Conservation (phyloP, 2,113 vertebrate genomes). For the Gymnarchus niloticus region DNA sequence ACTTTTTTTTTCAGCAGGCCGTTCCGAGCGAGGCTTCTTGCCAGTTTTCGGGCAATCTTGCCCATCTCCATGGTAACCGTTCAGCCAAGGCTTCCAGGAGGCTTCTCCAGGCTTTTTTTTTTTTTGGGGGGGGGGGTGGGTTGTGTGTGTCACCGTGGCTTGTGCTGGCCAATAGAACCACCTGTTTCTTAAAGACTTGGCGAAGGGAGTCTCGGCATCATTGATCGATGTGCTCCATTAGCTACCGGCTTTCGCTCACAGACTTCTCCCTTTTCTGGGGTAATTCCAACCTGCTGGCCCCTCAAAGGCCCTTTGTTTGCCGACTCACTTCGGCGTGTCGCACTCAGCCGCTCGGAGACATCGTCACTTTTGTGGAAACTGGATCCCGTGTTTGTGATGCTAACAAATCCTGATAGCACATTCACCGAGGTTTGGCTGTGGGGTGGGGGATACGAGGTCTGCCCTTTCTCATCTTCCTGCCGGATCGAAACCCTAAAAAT, state of each 20-base stretch:
- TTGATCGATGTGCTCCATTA: slow-evolving; percentile 10
- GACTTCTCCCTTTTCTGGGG: not conserved
- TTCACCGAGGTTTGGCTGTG: not conserved
- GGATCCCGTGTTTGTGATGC: slow-evolving; percentile 9
- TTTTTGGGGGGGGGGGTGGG: not conserved
- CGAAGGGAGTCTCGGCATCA: not conserved
- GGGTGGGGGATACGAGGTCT: not conserved
- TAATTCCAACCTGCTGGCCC: not conserved
- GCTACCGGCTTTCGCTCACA: not conserved
- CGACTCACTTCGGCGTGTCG: not conserved
- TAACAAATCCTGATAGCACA: not conserved
- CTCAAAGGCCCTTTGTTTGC: slow-evolving; percentile 12
- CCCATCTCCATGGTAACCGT: slow-evolving; percentile 13
- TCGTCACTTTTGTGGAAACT: not conserved
- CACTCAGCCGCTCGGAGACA: not conserved
- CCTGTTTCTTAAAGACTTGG: slow-evolving; percentile 7
- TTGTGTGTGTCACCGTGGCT: not conserved
- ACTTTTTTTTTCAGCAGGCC: slow-evolving; percentile 8
- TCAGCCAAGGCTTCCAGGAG: not conserved
- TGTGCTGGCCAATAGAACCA: slow-evolving; percentile 12
- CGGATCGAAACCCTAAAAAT: slow-evolving; percentile 9
- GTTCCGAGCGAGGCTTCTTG: not conserved
- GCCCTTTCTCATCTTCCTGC: not conserved
- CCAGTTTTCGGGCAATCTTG: slow-evolving; percentile 10
- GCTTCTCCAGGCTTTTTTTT: not conserved